Evolutionary conservation across 2,797 vertebrate genomes (phyloP).

Genomic region (Gobio occitaniae): DNA sequence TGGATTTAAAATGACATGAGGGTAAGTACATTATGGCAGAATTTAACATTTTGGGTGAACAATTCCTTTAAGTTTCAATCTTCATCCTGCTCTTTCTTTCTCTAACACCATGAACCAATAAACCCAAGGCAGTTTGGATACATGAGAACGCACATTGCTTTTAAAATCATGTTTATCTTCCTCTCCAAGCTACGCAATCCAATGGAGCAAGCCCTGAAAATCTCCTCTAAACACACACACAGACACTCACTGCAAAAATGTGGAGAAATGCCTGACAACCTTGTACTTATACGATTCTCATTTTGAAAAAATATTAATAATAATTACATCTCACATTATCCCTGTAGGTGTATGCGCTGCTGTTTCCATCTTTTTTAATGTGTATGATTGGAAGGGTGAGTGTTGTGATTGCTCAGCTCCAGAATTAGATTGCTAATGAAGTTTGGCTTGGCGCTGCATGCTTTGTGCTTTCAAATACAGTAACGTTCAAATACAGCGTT

Average conservation of each 20-base stretch:
- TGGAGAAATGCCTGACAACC: background rate
- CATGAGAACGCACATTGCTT: constrained; percentile 1
- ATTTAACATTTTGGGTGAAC: background rate
- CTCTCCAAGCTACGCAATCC: constrained; percentile 45
- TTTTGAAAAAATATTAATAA: background rate
- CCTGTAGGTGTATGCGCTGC: constrained; percentile 49
- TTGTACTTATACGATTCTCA: constrained; percentile 7
- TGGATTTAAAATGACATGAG: background rate
- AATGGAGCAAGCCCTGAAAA: constrained; percentile 5
- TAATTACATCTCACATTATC: constrained; percentile 33
- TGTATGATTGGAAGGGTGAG: constrained; percentile 1
- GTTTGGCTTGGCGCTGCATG: constrained; percentile 73
- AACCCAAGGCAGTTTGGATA: constrained; percentile 29
- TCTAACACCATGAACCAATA: constrained; percentile 26
- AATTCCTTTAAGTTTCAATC: background rate
- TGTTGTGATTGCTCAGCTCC: constrained; percentile 65
- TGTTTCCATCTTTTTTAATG: constrained; percentile 62
- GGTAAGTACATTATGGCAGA: background rate
- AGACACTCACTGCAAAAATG: background rate
- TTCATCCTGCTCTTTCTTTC: background rate
- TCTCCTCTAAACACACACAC: constrained; percentile 2
- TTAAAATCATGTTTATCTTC: constrained; percentile 60
- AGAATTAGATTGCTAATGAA: constrained; percentile 77
- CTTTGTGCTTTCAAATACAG: constrained; percentile 72
- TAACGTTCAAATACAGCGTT: constrained; percentile 61